Conservation (phyloP, 1,140 invertebrate genomes). For the Aphidius ervi region DNA sequence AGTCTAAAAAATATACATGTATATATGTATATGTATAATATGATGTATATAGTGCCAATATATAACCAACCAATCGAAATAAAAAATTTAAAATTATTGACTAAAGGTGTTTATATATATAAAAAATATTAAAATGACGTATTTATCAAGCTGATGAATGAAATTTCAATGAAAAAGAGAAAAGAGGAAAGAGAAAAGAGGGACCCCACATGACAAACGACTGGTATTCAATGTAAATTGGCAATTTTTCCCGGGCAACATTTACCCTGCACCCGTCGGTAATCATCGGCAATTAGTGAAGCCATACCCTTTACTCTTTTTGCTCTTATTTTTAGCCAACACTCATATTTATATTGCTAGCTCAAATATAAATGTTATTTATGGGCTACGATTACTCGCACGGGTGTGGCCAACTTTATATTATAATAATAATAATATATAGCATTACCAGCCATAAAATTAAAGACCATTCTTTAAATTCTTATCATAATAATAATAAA, state of each 20-base stretch:
- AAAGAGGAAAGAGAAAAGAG: background rate
- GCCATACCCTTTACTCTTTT: background rate
- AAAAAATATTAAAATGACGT: background rate
- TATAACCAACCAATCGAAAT: too few relatives aligned
- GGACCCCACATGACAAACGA: slow-evolving; percentile 17
- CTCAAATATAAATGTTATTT: slow-evolving; percentile 28
- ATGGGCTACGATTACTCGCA: slow-evolving; percentile 25
- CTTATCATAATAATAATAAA: background rate
- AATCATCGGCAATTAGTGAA: slow-evolving; percentile 29
- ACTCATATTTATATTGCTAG: too few relatives aligned
- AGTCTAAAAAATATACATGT: too few relatives aligned
- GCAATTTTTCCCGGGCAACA: slow-evolving; percentile 27
- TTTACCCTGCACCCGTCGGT: slow-evolving; percentile 9
- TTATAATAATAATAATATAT: too few relatives aligned
- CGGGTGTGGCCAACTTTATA: slow-evolving; percentile 17
- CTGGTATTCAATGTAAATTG: slow-evolving; percentile 26
- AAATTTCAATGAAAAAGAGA: slow-evolving; percentile 10
- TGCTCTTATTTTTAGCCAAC: background rate
- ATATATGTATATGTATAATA: too few relatives aligned
- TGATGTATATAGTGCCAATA: too few relatives aligned
- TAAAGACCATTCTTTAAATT: background rate
- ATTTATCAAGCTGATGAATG: slow-evolving; percentile 22
- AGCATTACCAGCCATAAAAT: background rate
- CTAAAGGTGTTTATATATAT: too few relatives aligned
- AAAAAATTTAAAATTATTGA: too few relatives aligned